Conservation (phyloP, 2,888 invertebrate genomes). For the Conistra vaccinii region DNA sequence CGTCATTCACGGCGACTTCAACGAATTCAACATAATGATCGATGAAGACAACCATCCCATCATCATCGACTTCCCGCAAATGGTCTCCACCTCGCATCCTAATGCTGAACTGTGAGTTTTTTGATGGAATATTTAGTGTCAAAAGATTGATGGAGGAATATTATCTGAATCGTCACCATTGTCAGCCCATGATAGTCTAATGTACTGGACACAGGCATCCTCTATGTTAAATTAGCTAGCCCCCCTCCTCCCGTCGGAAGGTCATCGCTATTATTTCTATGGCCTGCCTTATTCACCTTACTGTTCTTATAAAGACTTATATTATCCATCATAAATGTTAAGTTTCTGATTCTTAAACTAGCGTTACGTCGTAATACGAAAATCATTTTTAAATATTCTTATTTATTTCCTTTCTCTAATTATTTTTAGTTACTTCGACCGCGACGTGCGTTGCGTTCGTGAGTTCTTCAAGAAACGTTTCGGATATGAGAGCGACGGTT, state of each 20-base stretch:
- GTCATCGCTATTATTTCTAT: background rate
- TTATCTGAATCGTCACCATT: background rate
- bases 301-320: background rate
- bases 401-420: background rate
- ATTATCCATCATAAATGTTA: background rate
- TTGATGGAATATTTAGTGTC: background rate
- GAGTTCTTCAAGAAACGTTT: conserved; percentile 98
- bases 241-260: background rate
- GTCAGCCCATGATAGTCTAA: background rate
- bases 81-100: conserved; percentile 98
- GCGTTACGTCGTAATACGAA: background rate
- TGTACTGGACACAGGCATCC: background rate
- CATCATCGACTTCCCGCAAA: conserved; percentile 99
- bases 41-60: conserved; percentile 94
- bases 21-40: conserved; percentile 99
- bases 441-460: conserved; percentile 98
- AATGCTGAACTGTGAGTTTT: conserved; percentile 96
- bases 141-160: background rate
- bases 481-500: conserved; percentile 95
- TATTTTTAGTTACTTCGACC: conserved; percentile 94
- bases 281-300: background rate
- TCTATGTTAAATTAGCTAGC: background rate
- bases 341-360: background rate
- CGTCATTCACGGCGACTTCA: conserved; percentile 99
- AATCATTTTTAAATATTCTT: background rate